phyloP scores from a whole-genome alignment of 2,113 vertebrate species.

The Astur gentilis region DNA sequence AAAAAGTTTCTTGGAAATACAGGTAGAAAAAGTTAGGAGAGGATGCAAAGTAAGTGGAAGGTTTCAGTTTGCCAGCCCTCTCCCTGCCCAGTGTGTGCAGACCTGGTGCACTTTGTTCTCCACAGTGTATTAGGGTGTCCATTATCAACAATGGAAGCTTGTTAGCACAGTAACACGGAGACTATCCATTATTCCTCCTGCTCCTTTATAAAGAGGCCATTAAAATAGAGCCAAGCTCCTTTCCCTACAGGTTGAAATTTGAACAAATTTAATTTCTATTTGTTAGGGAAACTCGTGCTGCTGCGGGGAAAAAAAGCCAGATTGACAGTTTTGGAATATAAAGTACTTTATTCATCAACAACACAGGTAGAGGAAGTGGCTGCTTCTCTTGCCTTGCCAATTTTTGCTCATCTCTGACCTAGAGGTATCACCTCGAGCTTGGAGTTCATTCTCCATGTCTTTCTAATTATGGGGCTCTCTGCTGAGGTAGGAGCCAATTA shows the following conservation, averaged over 20 bases:
- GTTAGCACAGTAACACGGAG: constrained; percentile 47
- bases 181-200: constrained; percentile 52
- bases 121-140: constrained; percentile 45
- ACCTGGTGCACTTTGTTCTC: constrained; percentile 61
- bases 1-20: neutral
- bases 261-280: constrained; percentile 65
- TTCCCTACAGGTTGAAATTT: constrained; percentile 49
- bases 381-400: constrained; percentile 17
- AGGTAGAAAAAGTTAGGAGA: constrained; percentile 29
- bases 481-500: constrained; percentile 49
- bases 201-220: constrained; percentile 52
- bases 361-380: neutral
- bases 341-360: constrained; percentile 46
- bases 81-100: neutral
- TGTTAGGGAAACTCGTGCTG: constrained; percentile 54
- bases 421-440: constrained; percentile 30
- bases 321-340: constrained; percentile 39
- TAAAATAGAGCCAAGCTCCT: constrained; percentile 60
- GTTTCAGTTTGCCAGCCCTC: constrained; percentile 22
- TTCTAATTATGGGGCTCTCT: constrained; percentile 50
- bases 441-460: constrained; percentile 27
- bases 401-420: constrained; percentile 45
- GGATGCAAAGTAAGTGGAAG: constrained; percentile 28
- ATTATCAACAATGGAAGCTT: constrained; percentile 65
- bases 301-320: neutral